Conservation (phyloP, 2,888 invertebrate species). For the Drosophila neoperkinsi region DNA sequence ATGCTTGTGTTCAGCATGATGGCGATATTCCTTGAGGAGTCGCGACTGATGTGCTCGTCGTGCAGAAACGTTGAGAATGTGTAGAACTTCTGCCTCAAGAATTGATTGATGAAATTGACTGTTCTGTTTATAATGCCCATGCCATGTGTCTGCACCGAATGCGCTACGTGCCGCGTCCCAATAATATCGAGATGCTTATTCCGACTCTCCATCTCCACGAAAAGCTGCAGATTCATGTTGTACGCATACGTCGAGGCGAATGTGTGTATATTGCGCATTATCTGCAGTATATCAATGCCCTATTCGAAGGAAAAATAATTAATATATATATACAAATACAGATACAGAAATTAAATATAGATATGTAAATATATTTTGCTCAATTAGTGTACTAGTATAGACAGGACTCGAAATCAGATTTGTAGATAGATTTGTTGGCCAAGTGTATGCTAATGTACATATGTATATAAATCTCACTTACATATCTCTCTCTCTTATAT, state of each 20-base stretch:
- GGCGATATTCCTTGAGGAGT: constrained; percentile 94
- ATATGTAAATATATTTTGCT: not conserved
- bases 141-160: constrained; percentile 98
- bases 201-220: constrained; percentile 95
- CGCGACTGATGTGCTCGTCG: constrained; percentile 98
- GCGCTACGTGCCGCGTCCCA: constrained; percentile 97
- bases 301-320: constrained; percentile 79
- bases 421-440: not conserved
- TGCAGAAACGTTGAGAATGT: constrained; percentile 98
- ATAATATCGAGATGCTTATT: constrained; percentile 98
- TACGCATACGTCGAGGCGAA: constrained; percentile 97
- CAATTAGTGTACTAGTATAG: no score
- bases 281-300: constrained; percentile 97
- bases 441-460: not conserved
- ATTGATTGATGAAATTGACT: constrained; percentile 97
- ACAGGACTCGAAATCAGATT: not conserved
- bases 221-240: constrained; percentile 98
- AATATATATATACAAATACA: not conserved
- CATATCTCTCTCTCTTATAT: not conserved
- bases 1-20: constrained; percentile 89
- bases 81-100: constrained; percentile 95
- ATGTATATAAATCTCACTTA: not conserved
- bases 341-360: not conserved
- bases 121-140: constrained; percentile 98
- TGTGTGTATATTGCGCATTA: constrained; percentile 97